Evolutionary conservation across 1,140 invertebrate genomes (phyloP).

Genomic region (Trialeurodes vaporariorum): DNA sequence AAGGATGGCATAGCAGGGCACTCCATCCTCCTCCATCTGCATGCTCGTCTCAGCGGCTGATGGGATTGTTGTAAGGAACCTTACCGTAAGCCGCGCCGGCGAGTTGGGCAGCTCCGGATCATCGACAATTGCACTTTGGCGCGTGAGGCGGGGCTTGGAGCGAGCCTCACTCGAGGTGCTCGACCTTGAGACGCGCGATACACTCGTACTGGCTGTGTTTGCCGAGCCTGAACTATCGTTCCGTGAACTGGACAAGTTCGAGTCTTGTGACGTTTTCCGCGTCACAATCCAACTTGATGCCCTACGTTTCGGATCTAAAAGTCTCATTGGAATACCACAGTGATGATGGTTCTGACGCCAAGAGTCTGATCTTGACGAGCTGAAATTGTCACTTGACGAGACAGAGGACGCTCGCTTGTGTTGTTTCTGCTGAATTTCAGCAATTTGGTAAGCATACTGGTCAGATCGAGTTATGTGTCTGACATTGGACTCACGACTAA

Average conservation of each 20-base stretch:
- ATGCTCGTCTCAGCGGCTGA: constrained; percentile 68
- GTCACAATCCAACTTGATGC: constrained; percentile 78
- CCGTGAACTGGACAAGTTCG: constrained; percentile 66
- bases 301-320: constrained; percentile 59
- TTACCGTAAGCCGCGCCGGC: constrained; percentile 43
- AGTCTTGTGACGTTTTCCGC: constrained; percentile 79
- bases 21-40: constrained; percentile 50
- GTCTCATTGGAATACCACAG: constrained; percentile 56
- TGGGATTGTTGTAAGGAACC: constrained; percentile 64
- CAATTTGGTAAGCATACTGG: constrained; percentile 67
- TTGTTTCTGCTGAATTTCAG: constrained; percentile 60
- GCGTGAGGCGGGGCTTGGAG: constrained; percentile 53
- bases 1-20: constrained; percentile 21
- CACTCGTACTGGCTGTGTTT: constrained; percentile 72
- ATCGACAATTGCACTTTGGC: constrained; percentile 49
- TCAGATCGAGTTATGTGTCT: constrained; percentile 41
- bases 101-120: constrained; percentile 24
- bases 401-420: constrained; percentile 66
- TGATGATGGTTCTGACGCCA: constrained; percentile 60
- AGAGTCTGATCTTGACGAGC: constrained; percentile 67
- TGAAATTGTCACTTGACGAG: constrained; percentile 79
- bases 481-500: constrained; percentile 24
- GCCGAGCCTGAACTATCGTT: constrained; percentile 80
- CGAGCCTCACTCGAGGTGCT: constrained; percentile 41
- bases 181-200: constrained; percentile 64